Evolutionary conservation across 2,888 invertebrate genomes (phyloP), one percentile per base, ranked within the genome.

Genomic region (Sarcophaga subvicina): DNA sequence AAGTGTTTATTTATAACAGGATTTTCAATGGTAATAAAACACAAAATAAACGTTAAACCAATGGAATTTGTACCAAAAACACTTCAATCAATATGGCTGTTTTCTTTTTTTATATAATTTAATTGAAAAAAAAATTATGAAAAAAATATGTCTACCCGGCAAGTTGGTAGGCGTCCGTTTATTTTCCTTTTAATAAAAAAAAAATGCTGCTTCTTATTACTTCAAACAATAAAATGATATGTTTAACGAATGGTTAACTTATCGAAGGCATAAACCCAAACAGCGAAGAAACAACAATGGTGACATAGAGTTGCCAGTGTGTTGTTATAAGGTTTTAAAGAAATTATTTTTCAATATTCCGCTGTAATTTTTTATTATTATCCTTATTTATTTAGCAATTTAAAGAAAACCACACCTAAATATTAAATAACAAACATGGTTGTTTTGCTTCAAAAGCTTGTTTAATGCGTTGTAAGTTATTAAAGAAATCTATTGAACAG

Each of bases 1-100:
- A 77, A 77, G 60, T 77, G 60, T 77, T 66, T 71, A 63, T 66
- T 25, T 22, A 11, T 63, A n/a, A 66, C 59, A 77, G 59, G 77
- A 47, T 83, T 37, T 62, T 54, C 8, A 54, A 54, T 17, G 17
- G 14, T 17, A 12, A 0, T 17, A 54, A 54, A 54, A 54, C 54
- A 54, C 54, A 54, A 54, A 54, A 54, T 54, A 54, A 54, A 54
- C 17, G 11, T 70, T 59, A 37, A 37, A 17, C 14, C 25, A 27
- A 17, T 71, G 22, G 25, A 27, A 27, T 25, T 47, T 59, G 17
- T 71, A 22, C 8, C n/a, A 59, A 60, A n/a, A 37, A 60, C 72
- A 72, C 14, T 54, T 54, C 54, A 54, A 17, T 54, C 54, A 54
- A 54, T 54, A 54, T 54, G 12, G 3, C 1, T 54, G 1, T 3